Base-by-base conservation (phyloP, 2,113 vertebrate genomes). In the Fulica atra region DNA sequence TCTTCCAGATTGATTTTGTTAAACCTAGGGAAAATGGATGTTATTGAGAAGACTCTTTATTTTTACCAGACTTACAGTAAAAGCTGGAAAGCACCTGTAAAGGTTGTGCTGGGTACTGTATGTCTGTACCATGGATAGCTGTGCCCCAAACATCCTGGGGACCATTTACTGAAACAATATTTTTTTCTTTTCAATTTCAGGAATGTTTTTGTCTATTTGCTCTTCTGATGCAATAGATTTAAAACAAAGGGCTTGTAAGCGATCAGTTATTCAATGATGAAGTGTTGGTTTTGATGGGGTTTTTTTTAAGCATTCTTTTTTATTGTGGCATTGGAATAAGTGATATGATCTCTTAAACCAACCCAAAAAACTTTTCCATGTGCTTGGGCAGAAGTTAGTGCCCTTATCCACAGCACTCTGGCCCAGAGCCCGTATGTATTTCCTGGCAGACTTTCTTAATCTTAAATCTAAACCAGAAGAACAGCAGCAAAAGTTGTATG, bases 391-490 rank as follows among this genome's bases (percentile, higher is more conserved):
- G 35, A 84, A 81, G n/a, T 38, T 53, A 36, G 26, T 72, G 61
- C 28, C 26, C 48, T 74, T 69, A 35, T 86, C 31, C 48, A 74
- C 2, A 36, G 46, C 57, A 54, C 35, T 89, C 51, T 0, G 2
- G 56, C 28, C n/a, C 33, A 81, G 23, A 90, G 6, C 11, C 38
- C 29, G 3, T 13, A n/a, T 13, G 26, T 42, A 21, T 76, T 95
- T 85, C 24, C 81, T 93, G 73, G 35, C 7, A 15, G 35, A 51
- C 28, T 78, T 11, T 78, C 20, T 50, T 54, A 57, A 59, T 77
- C 40, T 73, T 80, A 69, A 94, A 70, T 91, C 59, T 90, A 56
- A 92, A 95, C 51, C 48, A 84, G 65, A 89, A 73, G 16, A 66
- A 88, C 0, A 65, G 25, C 19, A 71, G 29, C 12, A 61, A 11